Evolutionary conservation across 2,797 vertebrate species (phyloP).

Genomic region (Nothura maculosa): DNA sequence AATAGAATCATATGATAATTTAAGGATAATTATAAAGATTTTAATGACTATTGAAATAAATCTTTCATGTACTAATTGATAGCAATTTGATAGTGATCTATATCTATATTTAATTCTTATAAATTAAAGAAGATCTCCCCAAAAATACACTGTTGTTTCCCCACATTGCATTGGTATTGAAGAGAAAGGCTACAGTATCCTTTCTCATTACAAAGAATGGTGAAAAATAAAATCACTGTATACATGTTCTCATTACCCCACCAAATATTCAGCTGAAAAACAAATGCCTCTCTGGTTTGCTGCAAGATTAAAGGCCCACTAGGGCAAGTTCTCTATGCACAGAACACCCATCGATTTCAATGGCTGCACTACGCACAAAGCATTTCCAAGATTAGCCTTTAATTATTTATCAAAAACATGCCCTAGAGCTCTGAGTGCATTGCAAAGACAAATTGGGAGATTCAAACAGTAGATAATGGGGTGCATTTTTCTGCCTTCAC

Average conservation of each 20-base stretch:
- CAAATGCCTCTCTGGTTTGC: slow-evolving; percentile 20
- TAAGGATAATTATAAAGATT: neutral
- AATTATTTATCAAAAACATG: slow-evolving; percentile 58
- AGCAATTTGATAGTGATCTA: neutral
- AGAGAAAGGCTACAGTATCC: neutral
- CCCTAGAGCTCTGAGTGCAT: slow-evolving; percentile 3
- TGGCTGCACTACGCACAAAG: slow-evolving; percentile 9
- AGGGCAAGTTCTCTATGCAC: neutral
- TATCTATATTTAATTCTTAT: neutral
- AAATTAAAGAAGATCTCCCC: neutral
- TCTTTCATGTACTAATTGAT: neutral
- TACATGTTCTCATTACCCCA: neutral
- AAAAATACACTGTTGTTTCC: neutral
- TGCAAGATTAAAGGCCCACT: slow-evolving; percentile 32
- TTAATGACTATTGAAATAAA: neutral
- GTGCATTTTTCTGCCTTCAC: slow-evolving; percentile 21
- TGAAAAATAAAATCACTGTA: slow-evolving; percentile 40
- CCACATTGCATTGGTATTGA: neutral
- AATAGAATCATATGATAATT: neutral
- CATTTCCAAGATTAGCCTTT: slow-evolving; percentile 34
- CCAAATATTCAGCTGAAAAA: slow-evolving; percentile 9
- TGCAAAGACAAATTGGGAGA: slow-evolving; percentile 38
- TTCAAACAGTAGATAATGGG: slow-evolving; percentile 3
- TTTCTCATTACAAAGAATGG: slow-evolving; percentile 28
- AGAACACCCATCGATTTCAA: slow-evolving; percentile 10